Evolutionary conservation across 2,888 invertebrate species (phyloP).

Genomic region (Aphelenchoides bicaudatus): DNA sequence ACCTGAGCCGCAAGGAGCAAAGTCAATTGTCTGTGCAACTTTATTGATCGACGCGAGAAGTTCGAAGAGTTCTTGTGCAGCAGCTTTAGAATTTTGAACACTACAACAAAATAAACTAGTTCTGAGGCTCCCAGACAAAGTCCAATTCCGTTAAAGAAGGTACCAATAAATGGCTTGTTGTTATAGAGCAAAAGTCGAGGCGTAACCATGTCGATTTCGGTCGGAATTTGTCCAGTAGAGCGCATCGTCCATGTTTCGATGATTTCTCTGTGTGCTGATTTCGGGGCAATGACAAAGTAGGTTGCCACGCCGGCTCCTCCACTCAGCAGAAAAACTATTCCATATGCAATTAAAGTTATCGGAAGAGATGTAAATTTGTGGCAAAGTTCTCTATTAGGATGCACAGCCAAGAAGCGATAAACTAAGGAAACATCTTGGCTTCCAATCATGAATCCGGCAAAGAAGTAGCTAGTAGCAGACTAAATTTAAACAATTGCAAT

Average conservation of each 20-base stretch:
- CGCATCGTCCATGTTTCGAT: constrained; percentile 5
- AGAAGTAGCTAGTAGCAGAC: no score
- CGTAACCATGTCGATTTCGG: background rate
- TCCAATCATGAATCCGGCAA: background rate
- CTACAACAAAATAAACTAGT: background rate
- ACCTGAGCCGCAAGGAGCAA: constrained; percentile 1
- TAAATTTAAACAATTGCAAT: no score
- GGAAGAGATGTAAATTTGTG: background rate
- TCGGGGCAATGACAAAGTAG: background rate
- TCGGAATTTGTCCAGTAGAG: no score
- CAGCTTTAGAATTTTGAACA: background rate
- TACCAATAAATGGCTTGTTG: background rate
- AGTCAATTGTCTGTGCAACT: constrained; percentile 1
- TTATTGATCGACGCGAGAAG: background rate
- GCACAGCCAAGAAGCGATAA: constrained; percentile 2
- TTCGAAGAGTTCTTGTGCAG: background rate
- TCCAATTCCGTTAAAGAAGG: background rate
- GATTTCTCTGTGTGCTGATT: background rate
- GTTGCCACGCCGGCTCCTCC: background rate
- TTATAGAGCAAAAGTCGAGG: background rate
- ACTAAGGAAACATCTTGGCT: background rate
- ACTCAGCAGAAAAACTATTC: background rate
- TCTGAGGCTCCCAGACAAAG: background rate
- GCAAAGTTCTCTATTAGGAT: constrained; percentile 6
- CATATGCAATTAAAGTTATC: background rate